Base-by-base conservation (phyloP, 2,113 vertebrate genomes). In the Gnathonemus longibarbis region DNA sequence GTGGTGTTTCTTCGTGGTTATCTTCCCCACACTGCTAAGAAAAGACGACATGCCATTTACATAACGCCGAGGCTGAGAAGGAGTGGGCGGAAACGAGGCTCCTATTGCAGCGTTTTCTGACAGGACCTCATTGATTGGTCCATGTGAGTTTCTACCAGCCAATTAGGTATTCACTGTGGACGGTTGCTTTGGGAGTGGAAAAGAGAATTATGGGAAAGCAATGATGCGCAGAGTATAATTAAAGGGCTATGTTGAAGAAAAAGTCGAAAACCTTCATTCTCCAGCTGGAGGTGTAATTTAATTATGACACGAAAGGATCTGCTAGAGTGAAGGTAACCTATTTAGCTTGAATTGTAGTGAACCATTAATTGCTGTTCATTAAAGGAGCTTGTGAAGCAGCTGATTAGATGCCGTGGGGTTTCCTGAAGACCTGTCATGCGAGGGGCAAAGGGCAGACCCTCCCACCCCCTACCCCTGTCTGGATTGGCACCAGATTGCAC, bases 121-220 rank as follows among this genome's bases (percentile, higher is more conserved):
- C 50, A 83, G 49, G 42, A 21, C 70, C 52, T 13, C 56, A 89
- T 62, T 89, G 89, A 89, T 89, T 58, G 27, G 77, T 7, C 77
- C 39, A 10, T 19, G 39, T 10, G 24, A 89, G 74, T 35, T 53
- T 83, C 49, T 74, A 45, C 70, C 88, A 56, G 49, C 88, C 88
- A 53, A 53, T 84, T 84, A 53, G 49, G 74, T 84, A 42, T 62
- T 89, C 52, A 24, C 39, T 62, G 53, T 45, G 52, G 46, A 80
- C 42, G 42, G 24, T 46, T 10, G 89, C 50, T 89, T 48, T 5
- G 35, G 49, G 19, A 21, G 49, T n/a, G 88, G 88, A 70, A 27
- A 31, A 74, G 46, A 56, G 66, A 80, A 89, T 89, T 39, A 89
- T 80, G 74, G 88, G 46, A 24, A 17, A 46, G 45, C 46, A 48